Evolutionary conservation across 2,113 vertebrate species (phyloP), one percentile per base, ranked within the genome.

Genomic region (Plecotus auritus): DNA sequence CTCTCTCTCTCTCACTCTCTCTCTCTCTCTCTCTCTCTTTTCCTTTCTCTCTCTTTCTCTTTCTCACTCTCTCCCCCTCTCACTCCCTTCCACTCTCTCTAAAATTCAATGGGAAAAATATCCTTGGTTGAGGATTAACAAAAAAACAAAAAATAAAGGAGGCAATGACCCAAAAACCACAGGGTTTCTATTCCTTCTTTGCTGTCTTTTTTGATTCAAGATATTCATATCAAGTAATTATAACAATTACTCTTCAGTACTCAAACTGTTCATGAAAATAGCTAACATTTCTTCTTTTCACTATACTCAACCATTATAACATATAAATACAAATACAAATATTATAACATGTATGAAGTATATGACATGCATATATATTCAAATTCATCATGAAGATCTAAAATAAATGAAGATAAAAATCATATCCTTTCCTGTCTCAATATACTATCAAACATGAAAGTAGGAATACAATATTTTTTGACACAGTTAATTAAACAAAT

Each of bases 401-500:
- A 35, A 76, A 82, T 54, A 92, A 78, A 84, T 56, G 0, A 76
- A 87, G 40, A 67, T 30, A 20, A 87, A 95, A 84, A 80, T 72
- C 6, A 54, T 37, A 81, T 11, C 67, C 22, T 90, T 82, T 23
- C 42, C 51, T 72, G 14, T 70, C 9, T 93, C 47, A 51, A 81
- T 22, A 89, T 14, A 91, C 16, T 18, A 88, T 54, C 81, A 76
- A 95, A 93, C 73, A 96, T 74, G 78, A 97, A 93, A 56, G 18
- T 7, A 86, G 47, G 37, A 91, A 90, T 80, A 97, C 80, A 95
- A 94, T 67, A 90, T 97, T 94, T 94, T 94, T 97, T 74, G 47
- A 81, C 47, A 56, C 40, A 22, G 20, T 70, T 72, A n/a, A 78
- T 59, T 92, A 73, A 94, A 78, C 32, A 85, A 93, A 51, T 67